These are phyloP conservation scores for Heliconius congener DNA, from an alignment of 1,140 invertebrate genomes.

Conservation along the genomic window DNA sequence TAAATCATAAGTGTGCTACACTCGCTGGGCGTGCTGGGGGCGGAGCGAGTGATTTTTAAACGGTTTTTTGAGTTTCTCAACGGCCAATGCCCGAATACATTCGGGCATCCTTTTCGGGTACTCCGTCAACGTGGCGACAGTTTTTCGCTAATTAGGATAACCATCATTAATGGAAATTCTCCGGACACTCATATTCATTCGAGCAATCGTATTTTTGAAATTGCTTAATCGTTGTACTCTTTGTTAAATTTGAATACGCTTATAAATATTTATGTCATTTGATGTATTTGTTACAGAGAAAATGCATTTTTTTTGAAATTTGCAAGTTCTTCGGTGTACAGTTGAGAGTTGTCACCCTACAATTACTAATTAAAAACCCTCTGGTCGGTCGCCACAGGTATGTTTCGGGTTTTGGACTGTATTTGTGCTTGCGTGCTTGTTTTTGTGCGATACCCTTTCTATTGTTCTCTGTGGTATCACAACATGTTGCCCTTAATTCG, in stretches of 20 bases:
- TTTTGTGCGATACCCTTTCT: constrained; percentile 71
- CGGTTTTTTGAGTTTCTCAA: constrained; percentile 75
- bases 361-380: constrained; percentile 72
- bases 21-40: constrained; percentile 71
- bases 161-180: constrained; percentile 72
- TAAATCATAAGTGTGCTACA: constrained; percentile 79
- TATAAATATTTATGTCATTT: not conserved
- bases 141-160: constrained; percentile 78
- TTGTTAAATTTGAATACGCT: not conserved
- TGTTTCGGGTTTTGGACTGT: constrained; percentile 56
- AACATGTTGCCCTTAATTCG: constrained; percentile 75
- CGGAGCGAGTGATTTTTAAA: constrained; percentile 79
- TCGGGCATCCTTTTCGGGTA: constrained; percentile 72
- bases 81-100: constrained; percentile 71
- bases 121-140: constrained; percentile 68
- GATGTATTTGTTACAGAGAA: not conserved
- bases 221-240: not conserved
- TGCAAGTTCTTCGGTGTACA: constrained; percentile 35
- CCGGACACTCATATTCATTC: constrained; percentile 50
- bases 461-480: constrained; percentile 76
- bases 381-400: constrained; percentile 53
- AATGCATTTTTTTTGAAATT: not conserved
- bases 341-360: constrained; percentile 67
- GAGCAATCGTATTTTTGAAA: not conserved
- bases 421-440: constrained; percentile 67